These are phyloP conservation scores for Rhinogobio ventralis DNA, from an alignment of 2,797 vertebrate species.

Conservation along the genomic window DNA sequence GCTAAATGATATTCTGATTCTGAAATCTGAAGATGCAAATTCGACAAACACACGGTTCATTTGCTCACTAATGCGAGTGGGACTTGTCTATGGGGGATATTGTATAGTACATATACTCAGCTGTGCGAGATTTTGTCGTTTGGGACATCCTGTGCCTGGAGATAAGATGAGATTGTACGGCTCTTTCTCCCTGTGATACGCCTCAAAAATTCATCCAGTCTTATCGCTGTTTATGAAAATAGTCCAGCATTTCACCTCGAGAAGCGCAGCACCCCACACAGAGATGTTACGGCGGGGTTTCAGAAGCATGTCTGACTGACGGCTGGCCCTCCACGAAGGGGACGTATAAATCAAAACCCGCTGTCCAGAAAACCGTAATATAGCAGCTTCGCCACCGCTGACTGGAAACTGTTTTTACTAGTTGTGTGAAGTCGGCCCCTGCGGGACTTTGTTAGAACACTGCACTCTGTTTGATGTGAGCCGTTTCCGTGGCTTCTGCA, in stretches of 20 bases:
- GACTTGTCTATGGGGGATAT: conserved; percentile 3
- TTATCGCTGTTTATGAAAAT: conserved; percentile 67
- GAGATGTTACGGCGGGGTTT: conserved; percentile 4
- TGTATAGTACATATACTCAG: not conserved
- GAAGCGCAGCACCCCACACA: conserved; percentile 17
- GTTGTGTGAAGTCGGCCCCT: conserved; percentile 48
- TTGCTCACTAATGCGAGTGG: conserved; percentile 7
- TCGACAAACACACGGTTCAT: not conserved
- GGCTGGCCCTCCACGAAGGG: conserved; percentile 9
- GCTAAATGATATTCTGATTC: not conserved
- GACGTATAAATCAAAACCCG: conserved; percentile 46
- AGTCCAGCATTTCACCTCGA: conserved; percentile 41
- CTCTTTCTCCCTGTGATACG: conserved; percentile 42
- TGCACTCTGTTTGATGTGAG: conserved; percentile 45
- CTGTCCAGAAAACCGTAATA: conserved; percentile 32
- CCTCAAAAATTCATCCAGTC: conserved; percentile 56
- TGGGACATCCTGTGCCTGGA: conserved; percentile 41
- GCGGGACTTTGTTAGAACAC: conserved; percentile 61
- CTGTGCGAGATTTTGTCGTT: conserved; percentile 31
- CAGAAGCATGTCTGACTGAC: conserved; percentile 43
- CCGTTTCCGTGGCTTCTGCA: conserved; percentile 39
- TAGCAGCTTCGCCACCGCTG: not conserved
- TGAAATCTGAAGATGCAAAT: not conserved
- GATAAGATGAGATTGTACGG: conserved; percentile 52
- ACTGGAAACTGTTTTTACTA: conserved; percentile 38